These are phyloP conservation scores for Oreortyx pictus DNA, from an alignment of 2,797 vertebrate genomes.

Conservation along the genomic window DNA sequence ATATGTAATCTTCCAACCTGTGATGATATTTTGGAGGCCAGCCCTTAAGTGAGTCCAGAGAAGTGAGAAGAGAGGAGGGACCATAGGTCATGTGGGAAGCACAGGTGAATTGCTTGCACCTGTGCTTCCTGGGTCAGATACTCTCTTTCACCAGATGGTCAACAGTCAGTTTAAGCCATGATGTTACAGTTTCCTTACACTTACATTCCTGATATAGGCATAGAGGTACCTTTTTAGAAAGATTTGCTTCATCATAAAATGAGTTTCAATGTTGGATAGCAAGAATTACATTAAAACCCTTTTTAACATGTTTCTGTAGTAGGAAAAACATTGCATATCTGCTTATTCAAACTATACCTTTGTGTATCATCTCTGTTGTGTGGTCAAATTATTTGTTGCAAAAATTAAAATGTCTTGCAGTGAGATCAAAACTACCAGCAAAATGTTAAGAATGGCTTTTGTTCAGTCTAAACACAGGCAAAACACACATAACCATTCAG, in stretches of 20 bases:
- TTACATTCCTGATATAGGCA: not conserved
- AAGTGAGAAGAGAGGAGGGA: too few species aligned
- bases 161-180: too few species aligned
- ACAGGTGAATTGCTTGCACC: too few species aligned
- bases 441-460: not conserved
- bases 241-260: not conserved
- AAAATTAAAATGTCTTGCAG: not conserved
- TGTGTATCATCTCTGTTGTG: not conserved
- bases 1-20: rapidly evolving
- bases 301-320: not conserved
- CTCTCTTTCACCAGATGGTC: too few species aligned
- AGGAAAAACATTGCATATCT: not conserved
- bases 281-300: not conserved
- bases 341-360: not conserved
- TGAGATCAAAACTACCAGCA: not conserved
- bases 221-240: not conserved
- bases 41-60: too few species aligned
- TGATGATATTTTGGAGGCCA: not conserved
- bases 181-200: too few species aligned
- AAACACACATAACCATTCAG: not conserved
- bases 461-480: rapidly evolving
- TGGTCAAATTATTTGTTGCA: not conserved
- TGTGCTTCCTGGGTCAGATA: too few species aligned
- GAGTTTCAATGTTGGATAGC: not conserved
- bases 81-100: too few species aligned